These are phyloP conservation scores for Turritopsis dohrnii DNA, from an alignment of 30 jellyfish, hydroid and myxozoan genomes.

Conservation along the genomic window DNA sequence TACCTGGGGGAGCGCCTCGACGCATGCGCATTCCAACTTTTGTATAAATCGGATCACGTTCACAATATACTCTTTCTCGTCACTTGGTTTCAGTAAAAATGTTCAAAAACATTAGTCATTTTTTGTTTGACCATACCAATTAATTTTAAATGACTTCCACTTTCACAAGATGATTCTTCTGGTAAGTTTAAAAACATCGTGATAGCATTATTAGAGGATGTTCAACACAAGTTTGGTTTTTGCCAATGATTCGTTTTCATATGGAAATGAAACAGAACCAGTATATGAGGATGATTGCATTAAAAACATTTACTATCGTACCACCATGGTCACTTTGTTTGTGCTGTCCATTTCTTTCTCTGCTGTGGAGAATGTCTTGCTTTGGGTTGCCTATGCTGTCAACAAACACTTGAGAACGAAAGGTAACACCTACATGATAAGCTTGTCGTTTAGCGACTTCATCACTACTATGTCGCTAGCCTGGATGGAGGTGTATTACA, in stretches of 20 bases:
- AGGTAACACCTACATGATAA: constrained; percentile 35
- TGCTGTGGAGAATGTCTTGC: neutral
- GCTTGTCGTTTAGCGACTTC: constrained; percentile 44
- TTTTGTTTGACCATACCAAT: too few species aligned
- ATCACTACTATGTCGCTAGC: constrained; percentile 35
- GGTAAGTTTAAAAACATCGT: neutral
- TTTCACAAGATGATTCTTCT: too few species aligned
- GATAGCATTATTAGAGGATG: neutral
- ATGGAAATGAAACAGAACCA: neutral
- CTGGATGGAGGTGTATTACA: constrained; percentile 41
- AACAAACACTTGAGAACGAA: neutral
- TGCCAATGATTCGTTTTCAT: neutral
- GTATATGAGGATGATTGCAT: neutral
- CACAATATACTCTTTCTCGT: too few species aligned
- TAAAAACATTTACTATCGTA: neutral
- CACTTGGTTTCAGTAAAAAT: too few species aligned
- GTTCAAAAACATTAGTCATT: too few species aligned
- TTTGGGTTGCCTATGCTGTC: neutral
- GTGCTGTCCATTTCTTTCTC: neutral
- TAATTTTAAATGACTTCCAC: too few species aligned
- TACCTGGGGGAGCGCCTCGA: too few species aligned
- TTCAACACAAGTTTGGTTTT: neutral
- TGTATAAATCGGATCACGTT: too few species aligned
- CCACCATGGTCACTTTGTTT: neutral
- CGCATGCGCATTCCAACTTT: too few species aligned